These are phyloP conservation scores for Stenopsyche tienmushanensis DNA, from an alignment of 1,140 invertebrate genomes.

Conservation along the genomic window DNA sequence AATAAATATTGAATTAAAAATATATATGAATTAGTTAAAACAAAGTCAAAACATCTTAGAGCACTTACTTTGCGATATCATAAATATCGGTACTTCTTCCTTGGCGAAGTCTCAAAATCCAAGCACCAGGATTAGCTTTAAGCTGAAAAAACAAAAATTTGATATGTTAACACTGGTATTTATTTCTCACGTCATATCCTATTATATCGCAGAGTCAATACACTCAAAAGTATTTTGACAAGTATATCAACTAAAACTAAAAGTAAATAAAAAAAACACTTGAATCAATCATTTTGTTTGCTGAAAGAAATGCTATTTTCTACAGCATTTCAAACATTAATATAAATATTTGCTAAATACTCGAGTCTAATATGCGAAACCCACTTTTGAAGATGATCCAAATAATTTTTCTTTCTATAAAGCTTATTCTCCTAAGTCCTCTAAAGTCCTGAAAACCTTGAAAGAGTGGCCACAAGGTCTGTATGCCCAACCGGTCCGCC, in stretches of 20 bases:
- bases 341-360: too few relatives aligned
- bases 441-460: too few relatives aligned
- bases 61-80: conserved; percentile 68
- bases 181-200: background rate
- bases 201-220: background rate
- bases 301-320: too few relatives aligned
- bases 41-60: too few relatives aligned
- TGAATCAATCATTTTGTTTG: too few relatives aligned
- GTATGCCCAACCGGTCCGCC: too few relatives aligned
- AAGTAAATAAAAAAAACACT: background rate
- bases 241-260: background rate
- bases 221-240: background rate
- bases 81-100: conserved; percentile 95
- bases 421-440: too few relatives aligned
- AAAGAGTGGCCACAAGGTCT: too few relatives aligned
- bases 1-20: conserved; percentile 11
- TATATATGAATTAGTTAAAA: conserved; percentile 7
- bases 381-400: too few relatives aligned
- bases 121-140: conserved; percentile 96
- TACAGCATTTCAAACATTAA: too few relatives aligned
- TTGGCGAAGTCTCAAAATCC: conserved; percentile 83
- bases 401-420: too few relatives aligned
- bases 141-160: conserved; percentile 63
- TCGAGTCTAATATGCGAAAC: too few relatives aligned
- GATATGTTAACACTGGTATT: conserved; percentile 52